phyloP scores from a whole-genome alignment of 2,797 vertebrate genomes.

The Pipistrellus pipistrellus region DNA sequence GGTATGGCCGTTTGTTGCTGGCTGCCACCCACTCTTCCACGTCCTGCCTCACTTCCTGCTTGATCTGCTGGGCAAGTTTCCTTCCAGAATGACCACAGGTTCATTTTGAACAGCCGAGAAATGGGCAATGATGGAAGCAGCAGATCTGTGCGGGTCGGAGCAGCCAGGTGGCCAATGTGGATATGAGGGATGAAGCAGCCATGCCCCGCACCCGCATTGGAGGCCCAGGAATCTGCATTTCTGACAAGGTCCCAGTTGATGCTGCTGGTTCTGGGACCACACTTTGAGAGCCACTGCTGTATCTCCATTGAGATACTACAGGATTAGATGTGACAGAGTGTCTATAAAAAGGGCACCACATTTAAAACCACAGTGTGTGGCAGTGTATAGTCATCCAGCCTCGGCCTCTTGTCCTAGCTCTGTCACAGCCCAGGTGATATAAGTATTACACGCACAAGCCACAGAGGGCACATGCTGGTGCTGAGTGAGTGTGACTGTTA shows the following conservation, averaged over 20 bases:
- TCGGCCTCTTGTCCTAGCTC: not conserved
- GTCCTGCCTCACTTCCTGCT: no score
- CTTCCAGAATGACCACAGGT: no score
- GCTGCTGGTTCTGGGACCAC: not conserved
- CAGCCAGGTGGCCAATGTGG: slow-evolving; percentile 55
- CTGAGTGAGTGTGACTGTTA: not conserved
- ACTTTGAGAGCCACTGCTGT: not conserved
- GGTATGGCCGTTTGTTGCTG: no score
- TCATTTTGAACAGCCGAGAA: slow-evolving; percentile 41
- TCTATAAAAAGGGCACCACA: not conserved
- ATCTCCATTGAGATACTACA: not conserved
- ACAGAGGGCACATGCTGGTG: not conserved
- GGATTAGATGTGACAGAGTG: not conserved
- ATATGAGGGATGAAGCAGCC: not conserved
- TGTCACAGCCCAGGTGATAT: not conserved
- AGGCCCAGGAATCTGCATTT: not conserved
- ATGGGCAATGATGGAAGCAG: slow-evolving; percentile 8
- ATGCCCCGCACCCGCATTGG: not conserved
- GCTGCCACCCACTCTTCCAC: no score
- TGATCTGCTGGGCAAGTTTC: no score
- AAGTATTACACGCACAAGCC: not conserved
- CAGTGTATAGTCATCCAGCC: not conserved
- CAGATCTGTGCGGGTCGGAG: slow-evolving; percentile 57
- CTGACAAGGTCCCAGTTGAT: not conserved
- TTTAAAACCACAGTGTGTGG: not conserved